Evolutionary conservation across 2,113 vertebrate genomes (phyloP), one percentile per base, ranked within the genome.

Genomic region (Taurulus bubalis): DNA sequence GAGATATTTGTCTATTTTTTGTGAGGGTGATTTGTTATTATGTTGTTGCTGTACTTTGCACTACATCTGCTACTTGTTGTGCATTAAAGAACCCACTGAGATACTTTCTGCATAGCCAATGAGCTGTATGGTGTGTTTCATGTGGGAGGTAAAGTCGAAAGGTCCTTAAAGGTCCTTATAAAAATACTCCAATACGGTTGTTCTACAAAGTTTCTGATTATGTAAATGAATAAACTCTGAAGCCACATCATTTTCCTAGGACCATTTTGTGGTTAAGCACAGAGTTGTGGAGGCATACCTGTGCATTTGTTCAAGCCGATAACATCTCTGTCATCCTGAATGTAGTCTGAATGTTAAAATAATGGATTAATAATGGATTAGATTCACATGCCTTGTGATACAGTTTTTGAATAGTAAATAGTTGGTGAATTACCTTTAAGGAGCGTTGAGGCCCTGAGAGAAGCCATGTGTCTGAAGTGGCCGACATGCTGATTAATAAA

Each of bases 401-500:
- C 5, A 4, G 64, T 26, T 71, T 71, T 32, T 16, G 6, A 47
- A 47, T 8, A n/a, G 22, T 69, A 20, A 68, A 38, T 36, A 56
- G 28, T 18, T 45, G 20, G 42, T 63, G 10, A 64, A 80, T 56
- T 45, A 56, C 30, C 8, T 20, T 7, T 47, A 38, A 49, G 26
- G 36, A 66, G 40, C 10, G 7, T 18, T 73, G 47, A 64, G 47
- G 28, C 56, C 26, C 36, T 15, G 26, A 47, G 51, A 65, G 8
- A 47, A 45, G 58, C 12, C 8, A 20, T 7, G 16, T 45, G 20
- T 69, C 22, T 26, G 12, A 60, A 40, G 30, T 75, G 63, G 60
- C 34, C 62, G 60, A 82, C 59, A 42, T 63, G 64, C 6, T 58
- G 56, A 63, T 55, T 47, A n/a, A 69, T 30, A 68, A n/a, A n/a